Base-by-base conservation (phyloP, 1,140 invertebrate species). In the Mactra quadrangularis region DNA sequence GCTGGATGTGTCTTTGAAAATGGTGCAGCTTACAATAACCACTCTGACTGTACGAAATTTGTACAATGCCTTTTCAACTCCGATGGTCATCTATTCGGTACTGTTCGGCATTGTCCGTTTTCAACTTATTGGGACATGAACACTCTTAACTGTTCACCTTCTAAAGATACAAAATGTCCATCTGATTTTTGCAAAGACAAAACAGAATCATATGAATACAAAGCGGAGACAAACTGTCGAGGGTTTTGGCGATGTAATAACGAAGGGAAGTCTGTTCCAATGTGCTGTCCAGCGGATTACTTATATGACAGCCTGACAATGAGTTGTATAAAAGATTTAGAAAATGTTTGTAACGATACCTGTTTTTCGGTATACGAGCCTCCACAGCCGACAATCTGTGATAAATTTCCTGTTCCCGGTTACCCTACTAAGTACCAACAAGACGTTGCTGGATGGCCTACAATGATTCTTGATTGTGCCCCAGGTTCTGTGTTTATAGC, bases 41-140 rank as follows among this genome's bases (percentile, higher is more conserved):
- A 88, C 55, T 68, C 38, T 13, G 86, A 89, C 29, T 90, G 89
- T 70, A 79, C 87, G 72, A 88, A 87, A 57, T 90, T 84, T 62
- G 53, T 88, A 13, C 87, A 89, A 41, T 90, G 89, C 62, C 84
- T 83, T 77, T 82, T 81, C 53, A 64, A 79, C 11, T 38, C 41
- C 11, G 25, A 81, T 13, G 55, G 41, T 7, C 29, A 25, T 13
- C 62, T 86, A 2, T 57, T 64, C 22, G 87, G 82, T 19, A 81
- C 85, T 29, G 78, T 86, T n/a, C 59, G 74, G 57, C 15, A 82
- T 3, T 90, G 89, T 74, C 75, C 86, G 0, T 81, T 77, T 53
- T 87, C 86, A 22, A 82, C 84, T 13, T 86, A 79, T 76, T 90
- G 88, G 88, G 76, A 87, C 57, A 83, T 87, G 45, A 47, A 57